Evolutionary conservation across 2,113 vertebrate species (phyloP).

Genomic region (Hyla sarda): DNA sequence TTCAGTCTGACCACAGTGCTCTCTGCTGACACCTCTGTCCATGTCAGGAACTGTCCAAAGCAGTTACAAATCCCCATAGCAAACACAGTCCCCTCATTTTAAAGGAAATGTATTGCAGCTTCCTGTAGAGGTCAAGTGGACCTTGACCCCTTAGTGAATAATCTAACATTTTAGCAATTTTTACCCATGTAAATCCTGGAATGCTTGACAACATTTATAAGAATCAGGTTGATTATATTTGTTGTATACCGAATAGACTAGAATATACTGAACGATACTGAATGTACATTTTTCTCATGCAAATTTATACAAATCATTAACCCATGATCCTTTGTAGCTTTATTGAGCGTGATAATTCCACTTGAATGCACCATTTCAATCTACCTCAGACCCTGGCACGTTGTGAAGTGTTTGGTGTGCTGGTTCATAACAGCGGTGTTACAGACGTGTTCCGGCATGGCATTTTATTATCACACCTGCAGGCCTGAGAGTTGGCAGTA

Average conservation of each 20-base stretch:
- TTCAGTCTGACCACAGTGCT: too few species aligned
- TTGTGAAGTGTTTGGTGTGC: not conserved
- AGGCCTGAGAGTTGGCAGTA: not conserved
- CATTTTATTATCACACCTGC: constrained; percentile 10
- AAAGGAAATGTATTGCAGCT: too few species aligned
- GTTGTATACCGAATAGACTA: not conserved
- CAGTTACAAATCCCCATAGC: too few species aligned
- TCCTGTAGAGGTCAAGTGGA: too few species aligned
- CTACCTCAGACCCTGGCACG: not conserved
- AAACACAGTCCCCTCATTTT: too few species aligned
- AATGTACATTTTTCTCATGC: not conserved
- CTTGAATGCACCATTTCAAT: not conserved
- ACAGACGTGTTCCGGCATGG: constrained; percentile 8
- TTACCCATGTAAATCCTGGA: too few species aligned
- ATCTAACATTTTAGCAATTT: too few species aligned
- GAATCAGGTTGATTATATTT: not conserved
- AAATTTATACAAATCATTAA: not conserved
- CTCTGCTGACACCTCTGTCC: too few species aligned
- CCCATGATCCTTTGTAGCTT: not conserved
- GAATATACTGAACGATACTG: not conserved
- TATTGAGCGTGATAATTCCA: not conserved
- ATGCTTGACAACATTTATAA: too few species aligned
- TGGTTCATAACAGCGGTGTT: not conserved
- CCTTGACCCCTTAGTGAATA: too few species aligned
- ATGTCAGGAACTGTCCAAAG: too few species aligned